These are phyloP conservation scores for Cinclus cinclus DNA, from an alignment of 2,113 vertebrate genomes.

Conservation along the genomic window DNA sequence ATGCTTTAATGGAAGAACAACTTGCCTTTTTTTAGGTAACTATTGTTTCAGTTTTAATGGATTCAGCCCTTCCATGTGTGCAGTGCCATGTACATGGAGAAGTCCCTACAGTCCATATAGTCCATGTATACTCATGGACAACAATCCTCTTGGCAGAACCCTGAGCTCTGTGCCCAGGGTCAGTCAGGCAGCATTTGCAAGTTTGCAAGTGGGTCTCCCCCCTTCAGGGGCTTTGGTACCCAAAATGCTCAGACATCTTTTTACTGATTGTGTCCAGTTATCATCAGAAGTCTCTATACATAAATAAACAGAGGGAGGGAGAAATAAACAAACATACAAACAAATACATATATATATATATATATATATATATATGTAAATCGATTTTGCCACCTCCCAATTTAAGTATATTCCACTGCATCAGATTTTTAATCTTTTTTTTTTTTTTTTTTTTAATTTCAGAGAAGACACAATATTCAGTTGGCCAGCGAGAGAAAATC, in stretches of 20 bases:
- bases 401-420: constrained; percentile 5
- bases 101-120: not conserved
- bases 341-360: fast-evolving
- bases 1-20: constrained; percentile 27
- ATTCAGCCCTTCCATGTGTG: not conserved
- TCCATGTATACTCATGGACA: constrained; percentile 3
- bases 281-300: not conserved
- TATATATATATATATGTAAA: not conserved
- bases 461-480: not conserved
- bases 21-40: not conserved
- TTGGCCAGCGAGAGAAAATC: constrained; percentile 30
- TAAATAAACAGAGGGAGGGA: fast-evolving
- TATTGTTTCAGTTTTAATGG: constrained; percentile 8
- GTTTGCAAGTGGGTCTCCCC: not conserved
- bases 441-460: not conserved
- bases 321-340: fast-evolving
- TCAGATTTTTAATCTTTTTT: not conserved
- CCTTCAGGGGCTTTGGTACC: not conserved
- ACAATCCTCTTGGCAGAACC: not conserved
- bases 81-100: not conserved
- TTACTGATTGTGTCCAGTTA: not conserved
- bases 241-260: not conserved
- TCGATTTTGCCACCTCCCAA: not conserved
- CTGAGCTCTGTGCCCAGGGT: not conserved
- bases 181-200: not conserved